A percentile compares a stretch with the other conserved stretches of the same genome.
phyloP scores from a whole-genome alignment of 2,113 vertebrate genomes.

The Xenopus laevis region DNA sequence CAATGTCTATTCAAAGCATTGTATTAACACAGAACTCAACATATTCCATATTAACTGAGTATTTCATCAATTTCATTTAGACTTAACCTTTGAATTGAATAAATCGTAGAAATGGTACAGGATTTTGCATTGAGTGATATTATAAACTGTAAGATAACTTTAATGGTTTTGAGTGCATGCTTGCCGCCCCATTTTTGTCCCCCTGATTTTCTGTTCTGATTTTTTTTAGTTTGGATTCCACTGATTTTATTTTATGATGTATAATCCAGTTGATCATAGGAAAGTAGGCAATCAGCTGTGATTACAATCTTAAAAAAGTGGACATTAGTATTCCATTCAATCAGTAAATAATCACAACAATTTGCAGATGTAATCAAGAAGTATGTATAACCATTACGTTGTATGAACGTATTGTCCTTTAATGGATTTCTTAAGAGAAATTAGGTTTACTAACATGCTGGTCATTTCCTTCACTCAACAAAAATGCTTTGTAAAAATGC shows the following conservation, averaged over 20 bases:
- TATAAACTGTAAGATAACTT: constrained; percentile 1
- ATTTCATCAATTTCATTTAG: too few species aligned
- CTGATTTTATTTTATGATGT: constrained; percentile 23
- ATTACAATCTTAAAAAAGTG: constrained; percentile 32
- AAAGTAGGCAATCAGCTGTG: constrained; percentile 41
- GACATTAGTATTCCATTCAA: constrained; percentile 36
- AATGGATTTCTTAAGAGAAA: constrained; percentile 8
- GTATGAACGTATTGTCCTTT: constrained; percentile 1
- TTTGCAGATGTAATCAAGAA: constrained; percentile 41
- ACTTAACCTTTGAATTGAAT: too few species aligned
- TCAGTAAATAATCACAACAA: constrained; percentile 40
- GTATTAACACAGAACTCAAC: too few species aligned
- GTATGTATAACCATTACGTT: constrained; percentile 15
- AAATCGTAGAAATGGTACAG: too few species aligned
- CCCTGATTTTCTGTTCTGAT: constrained; percentile 36
- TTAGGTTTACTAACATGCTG: background rate
- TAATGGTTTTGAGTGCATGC: background rate
- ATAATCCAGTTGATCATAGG: constrained; percentile 30
- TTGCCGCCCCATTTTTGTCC: background rate
- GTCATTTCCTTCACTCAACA: background rate
- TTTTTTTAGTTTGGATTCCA: constrained; percentile 15
- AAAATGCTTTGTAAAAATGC: constrained; percentile 4
- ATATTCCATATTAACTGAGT: too few species aligned
- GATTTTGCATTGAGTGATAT: too few species aligned
- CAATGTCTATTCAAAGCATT: too few species aligned